These are phyloP conservation scores for Phthorimaea operculella DNA, from an alignment of 1,140 invertebrate genomes.

Conservation along the genomic window DNA sequence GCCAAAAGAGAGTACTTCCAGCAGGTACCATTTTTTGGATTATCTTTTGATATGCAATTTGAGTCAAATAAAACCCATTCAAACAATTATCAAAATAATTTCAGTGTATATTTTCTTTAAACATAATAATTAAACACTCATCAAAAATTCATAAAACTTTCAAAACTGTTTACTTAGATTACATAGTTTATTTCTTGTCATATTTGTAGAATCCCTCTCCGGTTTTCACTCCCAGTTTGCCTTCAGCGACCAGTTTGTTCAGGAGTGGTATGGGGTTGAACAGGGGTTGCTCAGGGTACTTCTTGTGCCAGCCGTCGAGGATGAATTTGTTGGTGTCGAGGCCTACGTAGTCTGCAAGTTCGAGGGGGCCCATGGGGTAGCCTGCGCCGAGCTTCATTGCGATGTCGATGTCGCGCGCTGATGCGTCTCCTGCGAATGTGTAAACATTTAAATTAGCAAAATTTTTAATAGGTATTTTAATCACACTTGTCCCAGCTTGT, in stretches of 20 bases:
- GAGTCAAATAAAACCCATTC: too few species aligned
- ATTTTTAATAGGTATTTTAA: too few species aligned
- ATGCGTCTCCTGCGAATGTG: constrained; percentile 70
- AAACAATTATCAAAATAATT: too few species aligned
- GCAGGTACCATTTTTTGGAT: too few species aligned
- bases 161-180: too few species aligned
- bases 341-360: constrained; percentile 84
- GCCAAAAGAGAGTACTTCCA: too few species aligned
- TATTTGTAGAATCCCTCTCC: constrained; percentile 92
- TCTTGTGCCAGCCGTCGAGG: constrained; percentile 80
- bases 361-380: constrained; percentile 89
- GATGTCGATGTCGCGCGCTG: constrained; percentile 79
- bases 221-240: constrained; percentile 84
- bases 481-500: too few species aligned
- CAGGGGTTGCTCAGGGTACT: constrained; percentile 80
- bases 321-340: constrained; percentile 78
- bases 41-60: too few species aligned
- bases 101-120: too few species aligned
- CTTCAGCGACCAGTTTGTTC: constrained; percentile 80
- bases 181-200: constrained; percentile 64
- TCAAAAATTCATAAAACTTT: too few species aligned
- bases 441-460: constrained; percentile 5
- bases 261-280: constrained; percentile 76
- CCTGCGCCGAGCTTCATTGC: constrained; percentile 91
- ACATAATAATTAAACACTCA: too few species aligned